These are phyloP conservation scores for Apis mellifera DNA, from an alignment of 1,140 invertebrate genomes.

Conservation along the genomic window Amel_HAv3.1 CM009932.2:12559001-12559500, in stretches of 20 bases:
- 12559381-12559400: slow-evolving; percentile 32
- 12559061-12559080: slow-evolving; percentile 29
- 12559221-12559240: slow-evolving; percentile 41
- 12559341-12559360: not conserved
- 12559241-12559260: not conserved
- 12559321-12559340: too few species aligned
- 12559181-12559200: slow-evolving; percentile 11
- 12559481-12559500: slow-evolving; percentile 22
- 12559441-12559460: slow-evolving; percentile 39
- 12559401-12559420: slow-evolving; percentile 10
- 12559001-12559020: not conserved
- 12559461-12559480: not conserved
- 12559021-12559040: slow-evolving; percentile 23
- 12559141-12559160: slow-evolving; percentile 49
- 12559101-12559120: slow-evolving; percentile 39
- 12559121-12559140: slow-evolving; percentile 54
- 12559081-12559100: slow-evolving; percentile 38
- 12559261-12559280: not conserved
- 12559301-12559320: not conserved
- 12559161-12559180: slow-evolving; percentile 47
- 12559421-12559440: slow-evolving; percentile 43
- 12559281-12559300: too few species aligned
- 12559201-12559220: slow-evolving; percentile 43
- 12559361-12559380: not conserved
- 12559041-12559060: slow-evolving; percentile 23